Percentiles rank a stretch among this genome's conserved stretches.
These are phyloP conservation scores for Collichthys lucidus DNA, from an alignment of 2,113 vertebrate genomes.

Conservation along the genomic window DNA sequence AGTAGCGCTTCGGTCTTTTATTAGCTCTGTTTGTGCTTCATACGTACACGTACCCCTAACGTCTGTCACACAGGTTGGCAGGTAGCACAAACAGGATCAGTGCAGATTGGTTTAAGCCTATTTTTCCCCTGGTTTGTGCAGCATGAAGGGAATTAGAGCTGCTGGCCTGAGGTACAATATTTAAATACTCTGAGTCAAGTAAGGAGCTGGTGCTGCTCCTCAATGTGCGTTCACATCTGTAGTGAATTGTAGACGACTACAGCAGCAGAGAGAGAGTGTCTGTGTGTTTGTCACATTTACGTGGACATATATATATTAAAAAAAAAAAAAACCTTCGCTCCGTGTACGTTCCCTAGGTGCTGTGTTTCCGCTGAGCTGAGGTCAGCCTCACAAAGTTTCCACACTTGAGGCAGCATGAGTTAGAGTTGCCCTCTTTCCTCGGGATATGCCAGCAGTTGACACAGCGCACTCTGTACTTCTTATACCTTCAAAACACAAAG, in stretches of 20 bases:
- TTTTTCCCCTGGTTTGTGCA: background rate
- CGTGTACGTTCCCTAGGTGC: conserved; percentile 48
- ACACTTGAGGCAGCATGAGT: conserved; percentile 85
- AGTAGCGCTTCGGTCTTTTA: conserved; percentile 1
- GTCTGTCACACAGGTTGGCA: conserved; percentile 1
- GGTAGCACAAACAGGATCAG: conserved; percentile 6
- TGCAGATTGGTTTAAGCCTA: background rate
- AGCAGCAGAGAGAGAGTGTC: background rate
- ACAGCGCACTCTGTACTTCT: conserved; percentile 91
- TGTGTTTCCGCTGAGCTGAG: conserved; percentile 74
- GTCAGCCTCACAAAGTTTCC: conserved; percentile 79
- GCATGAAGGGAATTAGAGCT: background rate
- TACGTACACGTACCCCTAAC: background rate
- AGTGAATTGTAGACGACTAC: conserved; percentile 15
- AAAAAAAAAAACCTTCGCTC: conserved; percentile 24
- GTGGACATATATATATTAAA: background rate
- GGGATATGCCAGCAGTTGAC: conserved; percentile 91
- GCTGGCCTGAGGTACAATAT: background rate
- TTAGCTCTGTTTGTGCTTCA: conserved; percentile 12
- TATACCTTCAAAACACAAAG: conserved; percentile 84
- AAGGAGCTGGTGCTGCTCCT: background rate
- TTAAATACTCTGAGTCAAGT: conserved; percentile 28
- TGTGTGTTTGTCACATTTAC: conserved; percentile 15
- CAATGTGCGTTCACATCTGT: background rate
- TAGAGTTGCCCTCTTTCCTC: conserved; percentile 87